A percentile compares a stretch with the other conserved stretches of the same genome.
Conservation (phyloP, 2,113 vertebrate species). For the Gymnobelideus leadbeateri region DNA sequence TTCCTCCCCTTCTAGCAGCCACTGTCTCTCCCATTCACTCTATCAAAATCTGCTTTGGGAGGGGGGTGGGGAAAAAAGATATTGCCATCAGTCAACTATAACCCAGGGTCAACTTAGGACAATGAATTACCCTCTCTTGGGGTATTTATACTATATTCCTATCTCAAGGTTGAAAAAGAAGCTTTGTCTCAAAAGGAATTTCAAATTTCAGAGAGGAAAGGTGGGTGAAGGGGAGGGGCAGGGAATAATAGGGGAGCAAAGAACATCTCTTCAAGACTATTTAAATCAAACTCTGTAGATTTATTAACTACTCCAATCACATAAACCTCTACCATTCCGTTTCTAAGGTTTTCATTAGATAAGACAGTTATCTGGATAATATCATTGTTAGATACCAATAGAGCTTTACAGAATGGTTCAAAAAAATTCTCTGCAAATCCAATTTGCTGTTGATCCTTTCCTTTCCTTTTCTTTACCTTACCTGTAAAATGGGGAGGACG, state of each 20-base stretch:
- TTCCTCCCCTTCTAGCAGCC: not conserved
- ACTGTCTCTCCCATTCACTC: not conserved
- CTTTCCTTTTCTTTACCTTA: constrained; percentile 50
- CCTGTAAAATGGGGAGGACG: not conserved
- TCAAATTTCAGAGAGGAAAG: not conserved
- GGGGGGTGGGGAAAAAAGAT: not conserved
- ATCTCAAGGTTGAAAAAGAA: not conserved
- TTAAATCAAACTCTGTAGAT: not conserved
- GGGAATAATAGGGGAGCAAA: not conserved
- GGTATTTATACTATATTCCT: not conserved
- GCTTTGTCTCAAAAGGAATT: not conserved
- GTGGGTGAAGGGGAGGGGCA: not conserved
- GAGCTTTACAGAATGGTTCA: constrained; percentile 18
- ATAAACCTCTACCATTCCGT: not conserved
- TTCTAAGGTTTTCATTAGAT: constrained; percentile 27
- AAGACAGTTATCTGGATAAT: constrained; percentile 35
- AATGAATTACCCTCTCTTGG: not conserved
- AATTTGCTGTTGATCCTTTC: constrained; percentile 61
- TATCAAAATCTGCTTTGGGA: not conserved
- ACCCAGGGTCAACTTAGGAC: not conserved
- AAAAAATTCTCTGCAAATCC: constrained; percentile 41
- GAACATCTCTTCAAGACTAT: not conserved
- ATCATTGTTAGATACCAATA: constrained; percentile 20
- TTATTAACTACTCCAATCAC: not conserved
- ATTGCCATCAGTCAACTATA: not conserved